Evolutionary conservation across 2,797 vertebrate species (phyloP).

Genomic region (Falco berigora): DNA sequence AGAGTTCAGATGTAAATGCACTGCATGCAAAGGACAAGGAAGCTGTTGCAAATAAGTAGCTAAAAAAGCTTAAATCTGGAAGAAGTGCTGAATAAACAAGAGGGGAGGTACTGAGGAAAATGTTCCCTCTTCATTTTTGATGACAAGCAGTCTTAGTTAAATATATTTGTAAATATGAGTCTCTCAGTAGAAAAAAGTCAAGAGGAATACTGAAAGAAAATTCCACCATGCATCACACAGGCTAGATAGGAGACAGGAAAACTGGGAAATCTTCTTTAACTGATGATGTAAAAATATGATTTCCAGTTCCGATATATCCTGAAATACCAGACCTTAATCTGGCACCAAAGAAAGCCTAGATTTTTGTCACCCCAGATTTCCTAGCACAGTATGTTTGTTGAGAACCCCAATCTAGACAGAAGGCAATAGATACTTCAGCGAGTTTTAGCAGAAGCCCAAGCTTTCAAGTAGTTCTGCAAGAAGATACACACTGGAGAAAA

Average conservation of each 20-base stretch:
- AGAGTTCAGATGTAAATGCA: background rate
- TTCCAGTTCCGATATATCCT: background rate
- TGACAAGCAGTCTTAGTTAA: background rate
- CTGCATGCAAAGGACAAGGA: background rate
- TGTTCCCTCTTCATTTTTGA: background rate
- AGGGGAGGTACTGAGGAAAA: background rate
- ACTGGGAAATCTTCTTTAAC: background rate
- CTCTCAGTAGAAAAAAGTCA: background rate
- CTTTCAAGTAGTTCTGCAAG: background rate
- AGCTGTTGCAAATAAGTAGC: background rate
- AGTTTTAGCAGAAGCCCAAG: background rate
- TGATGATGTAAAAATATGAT: background rate
- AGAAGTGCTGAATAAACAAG: background rate
- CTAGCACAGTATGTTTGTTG: background rate
- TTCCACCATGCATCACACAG: background rate
- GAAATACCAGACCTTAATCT: background rate
- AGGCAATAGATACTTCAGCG: background rate
- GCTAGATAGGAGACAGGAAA: background rate
- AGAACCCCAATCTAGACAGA: background rate
- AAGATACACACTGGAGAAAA: background rate
- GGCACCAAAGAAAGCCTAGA: background rate
- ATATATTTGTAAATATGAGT: background rate
- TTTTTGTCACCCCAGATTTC: background rate
- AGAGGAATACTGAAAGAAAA: background rate
- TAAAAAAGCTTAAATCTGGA: background rate